A percentile compares a stretch with the other conserved stretches of the same genome.
These are phyloP conservation scores for Cryptus viduatorius DNA, from an alignment of 2,888 invertebrate species.

Conservation along the genomic window DNA sequence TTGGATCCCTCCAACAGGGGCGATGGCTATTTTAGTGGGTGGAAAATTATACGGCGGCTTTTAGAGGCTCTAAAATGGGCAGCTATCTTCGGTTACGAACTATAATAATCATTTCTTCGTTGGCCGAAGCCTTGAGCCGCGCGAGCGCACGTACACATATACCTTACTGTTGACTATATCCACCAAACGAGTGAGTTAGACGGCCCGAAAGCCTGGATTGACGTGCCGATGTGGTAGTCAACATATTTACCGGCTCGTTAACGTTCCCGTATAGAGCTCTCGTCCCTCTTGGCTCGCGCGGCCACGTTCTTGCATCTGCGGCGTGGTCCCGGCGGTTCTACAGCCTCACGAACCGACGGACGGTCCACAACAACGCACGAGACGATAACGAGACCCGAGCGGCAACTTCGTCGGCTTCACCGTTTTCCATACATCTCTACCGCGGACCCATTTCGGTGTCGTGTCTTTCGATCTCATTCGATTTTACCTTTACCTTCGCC, in stretches of 20 bases:
- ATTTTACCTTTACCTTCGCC: background rate
- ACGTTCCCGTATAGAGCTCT: slow-evolving; percentile 78
- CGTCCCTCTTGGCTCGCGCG: slow-evolving; percentile 40
- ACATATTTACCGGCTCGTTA: slow-evolving; percentile 85
- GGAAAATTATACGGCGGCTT: slow-evolving; percentile 85
- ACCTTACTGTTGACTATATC: slow-evolving; percentile 28
- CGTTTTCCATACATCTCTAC: slow-evolving; percentile 68
- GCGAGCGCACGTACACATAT: slow-evolving; percentile 54
- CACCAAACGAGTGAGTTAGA: slow-evolving; percentile 50
- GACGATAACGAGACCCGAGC: slow-evolving; percentile 65
- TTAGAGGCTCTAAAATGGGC: slow-evolving; percentile 84
- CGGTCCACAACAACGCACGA: slow-evolving; percentile 52
- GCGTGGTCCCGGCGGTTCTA: slow-evolving; percentile 49
- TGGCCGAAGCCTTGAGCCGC: slow-evolving; percentile 62
- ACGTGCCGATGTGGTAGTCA: slow-evolving; percentile 81
- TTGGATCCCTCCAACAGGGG: slow-evolving; percentile 66
- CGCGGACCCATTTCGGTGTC: background rate
- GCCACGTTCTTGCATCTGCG: slow-evolving; percentile 59
- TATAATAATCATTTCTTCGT: slow-evolving; percentile 85
- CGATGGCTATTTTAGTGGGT: slow-evolving; percentile 85
- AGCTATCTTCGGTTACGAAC: slow-evolving; percentile 84
- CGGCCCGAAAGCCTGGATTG: slow-evolving; percentile 49
- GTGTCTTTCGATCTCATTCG: background rate
- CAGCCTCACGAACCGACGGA: slow-evolving; percentile 62
- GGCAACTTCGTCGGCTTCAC: slow-evolving; percentile 64